Evolutionary conservation across 2,888 invertebrate genomes (phyloP).

Genomic region (Macropis europaea): DNA sequence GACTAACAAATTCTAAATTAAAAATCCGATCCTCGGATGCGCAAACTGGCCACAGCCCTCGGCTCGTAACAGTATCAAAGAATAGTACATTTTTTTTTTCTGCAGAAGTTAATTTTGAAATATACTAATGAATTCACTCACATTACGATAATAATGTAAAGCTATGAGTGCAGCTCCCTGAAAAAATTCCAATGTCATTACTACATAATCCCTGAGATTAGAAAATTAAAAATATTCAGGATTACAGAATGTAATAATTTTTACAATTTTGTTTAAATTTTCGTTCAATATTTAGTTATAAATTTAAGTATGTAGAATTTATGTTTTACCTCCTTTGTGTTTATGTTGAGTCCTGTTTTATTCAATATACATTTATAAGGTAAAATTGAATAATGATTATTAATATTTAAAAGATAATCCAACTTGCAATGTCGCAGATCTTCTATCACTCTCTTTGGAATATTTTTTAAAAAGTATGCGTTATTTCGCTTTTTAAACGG

Average conservation of each 20-base stretch:
- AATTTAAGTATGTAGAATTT: background rate
- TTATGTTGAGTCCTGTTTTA: constrained; percentile 58
- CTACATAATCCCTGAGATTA: background rate
- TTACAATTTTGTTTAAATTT: background rate
- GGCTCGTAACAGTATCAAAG: background rate
- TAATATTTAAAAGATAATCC: constrained; percentile 64
- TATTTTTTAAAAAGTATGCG: constrained; percentile 59
- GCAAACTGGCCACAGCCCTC: no score
- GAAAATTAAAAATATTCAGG: background rate
- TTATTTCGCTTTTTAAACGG: constrained; percentile 53
- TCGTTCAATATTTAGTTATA: background rate
- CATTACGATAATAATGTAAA: constrained; percentile 56
- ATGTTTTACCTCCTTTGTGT: constrained; percentile 57
- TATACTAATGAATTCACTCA: constrained; percentile 55
- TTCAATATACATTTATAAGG: constrained; percentile 63
- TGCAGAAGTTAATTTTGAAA: constrained; percentile 19
- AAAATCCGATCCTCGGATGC: no score
- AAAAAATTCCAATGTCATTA: constrained; percentile 10
- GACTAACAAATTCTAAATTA: no score
- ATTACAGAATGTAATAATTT: background rate
- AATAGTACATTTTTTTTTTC: background rate
- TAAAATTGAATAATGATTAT: constrained; percentile 70
- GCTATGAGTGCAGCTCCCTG: constrained; percentile 59
- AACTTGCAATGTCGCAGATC: constrained; percentile 54
- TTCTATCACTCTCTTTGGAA: constrained; percentile 53